Evolutionary conservation across 2,113 vertebrate genomes (phyloP), one percentile per base, ranked within the genome.

Genomic region (Fregetta grallaria): DNA sequence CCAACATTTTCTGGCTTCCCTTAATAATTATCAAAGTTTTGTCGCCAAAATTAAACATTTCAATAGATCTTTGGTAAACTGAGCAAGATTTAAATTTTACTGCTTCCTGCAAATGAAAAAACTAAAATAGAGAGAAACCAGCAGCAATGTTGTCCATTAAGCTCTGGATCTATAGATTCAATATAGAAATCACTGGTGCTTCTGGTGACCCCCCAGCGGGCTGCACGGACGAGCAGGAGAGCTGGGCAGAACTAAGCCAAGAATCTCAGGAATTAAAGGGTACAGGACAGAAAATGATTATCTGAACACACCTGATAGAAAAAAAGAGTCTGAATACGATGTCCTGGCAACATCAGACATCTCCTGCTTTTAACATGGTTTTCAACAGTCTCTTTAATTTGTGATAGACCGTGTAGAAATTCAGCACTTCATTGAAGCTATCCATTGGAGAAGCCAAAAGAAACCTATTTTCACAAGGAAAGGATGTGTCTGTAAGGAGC

Each of bases 161-260:
- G 26, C n/a, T 56, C 44, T 52, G 45, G 63, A 25, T 36, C 59
- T 86, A 53, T 44, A 79, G 29, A 38, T 29, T 56, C 15, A 27
- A 23, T 15, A 23, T 4, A 49, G 13, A 65, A 62, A 52, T 6
- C 56, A 40, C 34, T 9, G 38, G 45, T 52, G 52, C 17, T 65
- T 53, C 66, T 74, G 44, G 32, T 61, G 77, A 47, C 32, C 45
- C 20, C 7, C 7, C 34, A 47, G 20, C 12, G 36, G 29, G 49
- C 45, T 80, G 32, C 40, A 27, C 0, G 0, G 42, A 26, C 0
- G 1, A 66, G 18, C 44, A 50, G 40, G 36, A 81, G 14, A 55
- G 58, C 19, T 32, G 44, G 38, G 23, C 50, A 92, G 32, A 50
- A 15, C 29, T 38, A 16, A 55, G 45, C 15, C 7, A 30, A 34